Evolutionary conservation across 1,140 invertebrate genomes (phyloP), one percentile per base, ranked within the genome.

Genomic region (Gerris buenoi): DNA sequence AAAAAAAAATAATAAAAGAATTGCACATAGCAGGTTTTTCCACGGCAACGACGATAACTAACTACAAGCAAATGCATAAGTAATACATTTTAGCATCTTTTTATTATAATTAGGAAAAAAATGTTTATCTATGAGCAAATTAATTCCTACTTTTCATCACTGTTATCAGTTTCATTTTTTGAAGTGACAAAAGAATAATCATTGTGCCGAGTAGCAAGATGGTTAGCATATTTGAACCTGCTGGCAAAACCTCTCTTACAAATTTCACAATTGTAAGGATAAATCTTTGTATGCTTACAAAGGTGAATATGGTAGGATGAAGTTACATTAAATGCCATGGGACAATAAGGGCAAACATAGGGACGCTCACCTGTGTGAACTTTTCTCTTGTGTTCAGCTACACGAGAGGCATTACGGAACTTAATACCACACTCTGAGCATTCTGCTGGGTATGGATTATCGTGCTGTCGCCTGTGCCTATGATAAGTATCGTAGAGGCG

Each of bases 331-430:
- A 93, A 94, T 1, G 87, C 84, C 77, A 89, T 84, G 22, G 85
- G 81, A 75, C 90, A 93, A 70, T 85, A 82, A 70, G 84, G 83
- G 76, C 90, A 93, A 70, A 84, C 84, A 76, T 88, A 89, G 1
- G 88, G 86, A 2, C 86, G 79, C 70, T 89, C 86, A 0, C 85
- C 85, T 1, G 85, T 86, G 73, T 90, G 88, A 5, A 63, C 62
- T 0, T 86, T 84, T 57, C 89, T 27, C 56, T 70, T 72, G 61
- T 73, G 72, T 28, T 72, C 71, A 18, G 71, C 68, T n/a, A 73
- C 67, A 56, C 68, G 10, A 18, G 62, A 63, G 2, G 23, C 3
- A 26, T 63, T 63, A 10, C 26, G 22, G 25, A 63, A 63, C 2
- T 18, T 27, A 14, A 13, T 13, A 27, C 27, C 27, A 22, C 62